Percentiles rank a stretch among this genome's conserved stretches.
These are phyloP conservation scores for Listronotus bonariensis DNA, from an alignment of 1,140 invertebrate genomes.

Conservation along the genomic window DNA sequence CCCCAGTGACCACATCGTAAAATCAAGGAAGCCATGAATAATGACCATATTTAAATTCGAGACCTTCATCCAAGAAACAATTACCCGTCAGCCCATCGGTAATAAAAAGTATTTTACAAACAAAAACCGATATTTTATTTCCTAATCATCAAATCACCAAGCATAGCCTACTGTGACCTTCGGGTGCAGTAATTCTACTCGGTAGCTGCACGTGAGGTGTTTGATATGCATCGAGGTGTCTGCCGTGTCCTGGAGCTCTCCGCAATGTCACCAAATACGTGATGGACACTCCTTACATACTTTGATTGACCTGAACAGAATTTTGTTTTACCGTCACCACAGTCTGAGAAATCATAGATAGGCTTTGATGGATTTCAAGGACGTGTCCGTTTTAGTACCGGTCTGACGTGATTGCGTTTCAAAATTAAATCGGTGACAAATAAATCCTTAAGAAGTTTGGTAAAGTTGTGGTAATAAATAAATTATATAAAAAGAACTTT, in stretches of 20 bases:
- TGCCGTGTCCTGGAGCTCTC: conserved; percentile 50
- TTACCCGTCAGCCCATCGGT: too few species aligned
- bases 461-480: too few species aligned
- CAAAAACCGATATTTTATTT: conserved; percentile 21
- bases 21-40: too few species aligned
- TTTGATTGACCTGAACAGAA: conserved; percentile 47
- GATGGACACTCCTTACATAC: conserved; percentile 53
- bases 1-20: too few species aligned
- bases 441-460: too few species aligned
- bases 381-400: conserved; percentile 9
- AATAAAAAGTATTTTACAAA: conserved; percentile 17
- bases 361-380: conserved; percentile 28
- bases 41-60: too few species aligned
- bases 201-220: conserved; percentile 43
- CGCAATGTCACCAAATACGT: conserved; percentile 55
- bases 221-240: conserved; percentile 48
- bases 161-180: conserved; percentile 41
- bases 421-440: too few species aligned
- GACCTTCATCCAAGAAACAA: too few species aligned
- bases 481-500: too few species aligned
- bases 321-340: conserved; percentile 14
- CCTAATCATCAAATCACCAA: conserved; percentile 29
- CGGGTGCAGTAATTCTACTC: conserved; percentile 42
- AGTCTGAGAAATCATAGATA: conserved; percentile 26
- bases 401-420: too few species aligned